Base-by-base conservation (phyloP, 1,140 invertebrate genomes). In the Potamilus streckersoni region DNA sequence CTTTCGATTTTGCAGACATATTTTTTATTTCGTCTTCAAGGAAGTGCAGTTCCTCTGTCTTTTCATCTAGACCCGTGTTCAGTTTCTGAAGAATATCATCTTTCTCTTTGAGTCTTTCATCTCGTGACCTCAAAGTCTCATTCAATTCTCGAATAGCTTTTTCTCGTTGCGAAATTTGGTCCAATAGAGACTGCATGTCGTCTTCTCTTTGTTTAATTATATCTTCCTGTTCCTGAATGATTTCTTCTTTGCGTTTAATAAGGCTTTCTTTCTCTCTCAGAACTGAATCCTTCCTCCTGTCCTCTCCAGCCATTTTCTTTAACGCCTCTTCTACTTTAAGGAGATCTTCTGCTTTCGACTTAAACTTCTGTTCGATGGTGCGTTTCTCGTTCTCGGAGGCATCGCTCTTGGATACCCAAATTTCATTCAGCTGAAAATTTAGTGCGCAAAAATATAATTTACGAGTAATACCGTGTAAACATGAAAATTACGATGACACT, bases 101-200 rank as follows among this genome's bases (percentile, higher is more conserved):
- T 67, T 86, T 87, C 57, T 85, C 83, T 67, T 80, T 82, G 55
- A 87, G 68, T 59, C 82, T 68, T 69, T 86, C 85, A 55, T 87
- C 84, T 31, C 82, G 68, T 19, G 62, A 78, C 38, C 80, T 56
- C 20, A 87, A 23, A 8, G 73, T 75, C 68, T 86, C 86, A 38
- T 80, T 76, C 14, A 86, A 72, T 59, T 83, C 77, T 65, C 82
- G 79, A 15, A 86, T 79, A 5, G 73, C 78, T 38, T 74, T 76
- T 19, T 88, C 84, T 59, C 80, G 71, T 23, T 83, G 80, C 49
- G 82, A 83, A 61, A 86, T 82, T 73, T 87, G 84, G 59, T 83
- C 80, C 61, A 85, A 73, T 58, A 86, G 70, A 16, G 76, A 79
- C 69, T 84, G 83, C 59, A 86, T 67, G 59, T 86, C 83, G 16